Percentiles rank a stretch among this genome's conserved stretches.
Evolutionary conservation across 2,888 invertebrate genomes (phyloP).

Genomic region (Blastobasis adustella): DNA sequence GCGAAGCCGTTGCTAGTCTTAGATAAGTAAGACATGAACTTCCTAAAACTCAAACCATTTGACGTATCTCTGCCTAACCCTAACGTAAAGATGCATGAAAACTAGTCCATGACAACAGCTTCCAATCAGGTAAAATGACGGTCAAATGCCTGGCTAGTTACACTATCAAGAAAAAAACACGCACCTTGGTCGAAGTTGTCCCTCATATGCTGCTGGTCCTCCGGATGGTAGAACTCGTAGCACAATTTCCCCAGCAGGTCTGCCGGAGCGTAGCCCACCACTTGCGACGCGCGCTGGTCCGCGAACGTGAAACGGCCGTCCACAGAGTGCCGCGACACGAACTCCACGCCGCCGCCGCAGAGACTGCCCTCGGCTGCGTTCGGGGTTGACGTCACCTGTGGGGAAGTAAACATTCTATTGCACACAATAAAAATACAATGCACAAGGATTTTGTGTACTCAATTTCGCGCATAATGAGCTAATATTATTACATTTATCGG

Average conservation of each 20-base stretch:
- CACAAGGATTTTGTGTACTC: too few species aligned
- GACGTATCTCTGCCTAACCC: too few species aligned
- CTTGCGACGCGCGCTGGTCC: constrained; percentile 94
- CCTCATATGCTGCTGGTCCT: constrained; percentile 97
- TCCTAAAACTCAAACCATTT: too few species aligned
- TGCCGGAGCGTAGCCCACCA: constrained; percentile 94
- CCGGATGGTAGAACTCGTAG: constrained; percentile 98
- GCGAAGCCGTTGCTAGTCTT: too few species aligned
- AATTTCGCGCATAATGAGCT: too few species aligned
- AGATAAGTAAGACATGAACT: too few species aligned
- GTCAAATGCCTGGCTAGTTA: not conserved
- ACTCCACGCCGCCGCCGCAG: constrained; percentile 92
- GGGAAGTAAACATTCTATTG: not conserved
- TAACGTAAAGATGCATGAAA: too few species aligned
- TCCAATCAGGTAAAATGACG: too few species aligned
- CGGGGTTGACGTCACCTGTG: constrained; percentile 92
- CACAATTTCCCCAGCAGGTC: constrained; percentile 96
- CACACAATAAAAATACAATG: too few species aligned
- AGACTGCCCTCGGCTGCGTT: constrained; percentile 89
- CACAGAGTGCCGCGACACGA: constrained; percentile 96
- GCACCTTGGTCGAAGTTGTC: constrained; percentile 97
- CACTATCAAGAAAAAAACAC: not conserved
- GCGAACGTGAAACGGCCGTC: constrained; percentile 99
- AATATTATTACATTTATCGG: too few species aligned
- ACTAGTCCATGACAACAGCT: too few species aligned